Evolutionary conservation across 2,113 vertebrate genomes (phyloP), one percentile per base, ranked within the genome.

Genomic region (Gymnocephalus cernua): DNA sequence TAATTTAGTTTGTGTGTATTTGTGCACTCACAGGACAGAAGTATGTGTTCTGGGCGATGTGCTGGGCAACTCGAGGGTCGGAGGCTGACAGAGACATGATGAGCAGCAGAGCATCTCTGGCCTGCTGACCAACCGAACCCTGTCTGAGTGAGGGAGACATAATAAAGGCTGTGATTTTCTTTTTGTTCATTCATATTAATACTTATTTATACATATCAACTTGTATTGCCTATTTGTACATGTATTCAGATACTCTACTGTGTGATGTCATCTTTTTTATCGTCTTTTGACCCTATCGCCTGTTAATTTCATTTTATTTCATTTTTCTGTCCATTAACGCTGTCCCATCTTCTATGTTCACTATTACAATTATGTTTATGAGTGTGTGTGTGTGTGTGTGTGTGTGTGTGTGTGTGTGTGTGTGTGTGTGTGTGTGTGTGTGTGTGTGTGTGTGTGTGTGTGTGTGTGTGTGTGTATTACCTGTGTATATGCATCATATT

Each of bases 81-180:
- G 96, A 95, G 0, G 95, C 95, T 1, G 98, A 99, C 41, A 99
- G 94, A 18, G 97, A 96, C 97, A 98, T 98, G 90, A 99, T 97
- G 89, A 99, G 97, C 16, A 98, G 96, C 80, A 99, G 91, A 0
- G 98, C 97, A 1, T 99, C 97, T 65, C 97, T 94, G 45, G 98
- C 97, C 85, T 99, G 97, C 47, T 95, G 96, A 14, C 98, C 98
- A 0, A 98, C 96, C 0, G 91, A 81, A 48, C 98, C 98, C 90
- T 97, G 97, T 6, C 97, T 96, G 86, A 85, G 96, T 5, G 3
- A 82, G 16, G 79, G 19, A 59, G 4, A 29, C 32, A 32, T 7
- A 3, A n/a, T n/a, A n/a, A n/a, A n/a, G n/a, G n/a, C n/a, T n/a
- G n/a, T n/a, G n/a, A n/a, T n/a, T n/a, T n/a, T n/a, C n/a, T n/a